Percentiles rank a stretch among this genome's conserved stretches.
Conservation (phyloP, 2,113 vertebrate species). For the Puma concolor region DNA sequence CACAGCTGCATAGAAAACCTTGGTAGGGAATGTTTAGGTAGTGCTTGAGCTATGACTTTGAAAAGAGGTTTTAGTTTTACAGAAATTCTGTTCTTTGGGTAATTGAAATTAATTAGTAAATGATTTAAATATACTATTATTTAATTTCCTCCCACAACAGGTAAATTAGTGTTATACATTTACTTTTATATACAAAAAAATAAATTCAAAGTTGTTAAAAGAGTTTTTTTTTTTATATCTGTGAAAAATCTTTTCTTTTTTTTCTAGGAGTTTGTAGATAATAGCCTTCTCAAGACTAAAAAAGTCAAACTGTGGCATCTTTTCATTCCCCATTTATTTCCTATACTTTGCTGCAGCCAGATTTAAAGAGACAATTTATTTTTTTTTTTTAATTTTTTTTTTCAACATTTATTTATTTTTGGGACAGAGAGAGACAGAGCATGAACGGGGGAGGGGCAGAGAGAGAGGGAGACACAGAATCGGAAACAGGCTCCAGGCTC, state of each 20-base stretch:
- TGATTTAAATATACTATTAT: neutral
- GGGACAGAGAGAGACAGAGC: no score
- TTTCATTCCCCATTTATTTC: neutral
- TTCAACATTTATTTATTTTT: no score
- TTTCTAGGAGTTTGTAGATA: neutral
- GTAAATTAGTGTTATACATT: neutral
- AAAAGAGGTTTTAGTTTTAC: neutral
- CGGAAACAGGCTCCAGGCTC: no score
- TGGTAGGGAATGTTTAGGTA: neutral
- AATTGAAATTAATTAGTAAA: neutral
- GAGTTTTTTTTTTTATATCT: neutral
- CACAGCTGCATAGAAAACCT: neutral
- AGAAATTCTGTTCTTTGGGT: neutral
- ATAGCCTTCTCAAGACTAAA: neutral
- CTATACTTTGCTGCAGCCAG: neutral
- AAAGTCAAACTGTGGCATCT: neutral
- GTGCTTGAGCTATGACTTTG: neutral
- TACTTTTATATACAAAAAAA: neutral
- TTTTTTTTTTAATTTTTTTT: no score
- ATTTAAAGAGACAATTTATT: slow-evolving; percentile 51
- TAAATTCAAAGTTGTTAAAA: neutral
- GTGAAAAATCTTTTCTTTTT: neutral
- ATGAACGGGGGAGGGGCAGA: no score
- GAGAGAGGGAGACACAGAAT: no score
- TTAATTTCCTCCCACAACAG: neutral